Percentiles rank a stretch among this genome's conserved stretches.
These are phyloP conservation scores for Serinus canaria DNA, from an alignment of 2,113 vertebrate species.

Conservation along the genomic window DNA sequence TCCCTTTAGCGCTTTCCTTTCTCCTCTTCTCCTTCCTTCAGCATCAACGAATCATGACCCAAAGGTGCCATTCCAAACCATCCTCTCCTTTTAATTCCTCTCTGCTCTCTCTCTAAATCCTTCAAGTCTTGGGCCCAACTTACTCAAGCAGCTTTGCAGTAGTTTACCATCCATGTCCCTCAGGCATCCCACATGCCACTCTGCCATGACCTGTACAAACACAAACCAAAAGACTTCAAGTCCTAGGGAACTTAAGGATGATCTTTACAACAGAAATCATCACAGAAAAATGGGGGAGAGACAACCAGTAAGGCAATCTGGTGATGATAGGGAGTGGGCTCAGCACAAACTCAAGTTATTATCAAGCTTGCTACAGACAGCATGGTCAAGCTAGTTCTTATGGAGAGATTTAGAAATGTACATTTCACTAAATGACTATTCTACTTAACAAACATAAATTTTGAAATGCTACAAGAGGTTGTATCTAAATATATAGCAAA, in stretches of 20 bases:
- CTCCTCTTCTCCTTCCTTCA: not conserved
- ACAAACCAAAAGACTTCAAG: not conserved
- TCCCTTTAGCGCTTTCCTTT: not conserved
- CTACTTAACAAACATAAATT: not conserved
- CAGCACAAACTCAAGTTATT: not conserved
- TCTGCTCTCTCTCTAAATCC: not conserved
- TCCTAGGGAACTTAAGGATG: not conserved
- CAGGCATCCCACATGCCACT: not conserved
- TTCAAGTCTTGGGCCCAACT: not conserved
- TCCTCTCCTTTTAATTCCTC: not conserved
- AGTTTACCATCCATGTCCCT: not conserved
- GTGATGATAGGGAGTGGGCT: not conserved
- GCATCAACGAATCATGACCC: not conserved
- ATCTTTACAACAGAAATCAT: not conserved
- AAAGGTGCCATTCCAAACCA: not conserved
- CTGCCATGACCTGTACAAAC: not conserved
- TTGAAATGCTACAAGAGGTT: not conserved
- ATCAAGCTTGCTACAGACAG: not conserved
- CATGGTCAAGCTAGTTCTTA: not conserved
- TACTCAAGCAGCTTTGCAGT: not conserved
- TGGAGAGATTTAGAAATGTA: not conserved
- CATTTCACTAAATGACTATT: not conserved
- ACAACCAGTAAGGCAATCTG: not conserved
- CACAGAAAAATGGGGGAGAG: not conserved
- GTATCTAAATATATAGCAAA: not conserved